Base-by-base conservation (phyloP, 1,140 invertebrate species). In the Rhizoglyphus robini region DNA sequence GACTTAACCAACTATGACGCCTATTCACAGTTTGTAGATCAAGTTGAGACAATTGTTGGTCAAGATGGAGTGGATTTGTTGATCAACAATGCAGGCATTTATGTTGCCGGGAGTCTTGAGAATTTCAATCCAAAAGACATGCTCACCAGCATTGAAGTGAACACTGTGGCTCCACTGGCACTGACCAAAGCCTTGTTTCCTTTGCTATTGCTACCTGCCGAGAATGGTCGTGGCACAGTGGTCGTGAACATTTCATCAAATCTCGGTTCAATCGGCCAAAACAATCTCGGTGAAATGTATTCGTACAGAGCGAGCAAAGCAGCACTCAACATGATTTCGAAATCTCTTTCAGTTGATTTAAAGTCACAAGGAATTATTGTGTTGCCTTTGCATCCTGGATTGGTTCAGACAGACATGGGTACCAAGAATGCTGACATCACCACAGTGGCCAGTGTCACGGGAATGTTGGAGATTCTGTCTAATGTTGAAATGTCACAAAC, bases 401-500 rank as follows among this genome's bases (percentile, higher is more conserved):
- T 89, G 90, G 87, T 93, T 0, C 83, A 84, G 71, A 94, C 90
- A 0, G 86, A 87, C 65, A 87, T 94, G 87, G 90, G 90, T 3
- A 88, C 88, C 11, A 74, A 76, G 54, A 85, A 83, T 69, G 90
- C 90, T 2, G 83, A 83, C 0, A 72, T 91, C 11, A 46, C 41
- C 41, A 15, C 41, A 46, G 15, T 46, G 23, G 41, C 41, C 15
- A 46, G 41, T 46, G 41, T 46, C 15, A 46, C 15, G 15, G 41
- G 41, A 15, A 46, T 46, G 15, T 46, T 23, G 23, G 41, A 46
- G 41, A 15, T 46, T 46, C 41, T 46, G 41, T 15, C 41, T 46
- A 46, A 46, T 15, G 41, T 46, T 23, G 23, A 23, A 15, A 15
- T 23, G 23, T 15, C 15, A 23, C 41, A 46, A 23, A 15, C 41